phyloP scores from a whole-genome alignment of 2,797 vertebrate genomes.

The Cheirogaleus major region DNA sequence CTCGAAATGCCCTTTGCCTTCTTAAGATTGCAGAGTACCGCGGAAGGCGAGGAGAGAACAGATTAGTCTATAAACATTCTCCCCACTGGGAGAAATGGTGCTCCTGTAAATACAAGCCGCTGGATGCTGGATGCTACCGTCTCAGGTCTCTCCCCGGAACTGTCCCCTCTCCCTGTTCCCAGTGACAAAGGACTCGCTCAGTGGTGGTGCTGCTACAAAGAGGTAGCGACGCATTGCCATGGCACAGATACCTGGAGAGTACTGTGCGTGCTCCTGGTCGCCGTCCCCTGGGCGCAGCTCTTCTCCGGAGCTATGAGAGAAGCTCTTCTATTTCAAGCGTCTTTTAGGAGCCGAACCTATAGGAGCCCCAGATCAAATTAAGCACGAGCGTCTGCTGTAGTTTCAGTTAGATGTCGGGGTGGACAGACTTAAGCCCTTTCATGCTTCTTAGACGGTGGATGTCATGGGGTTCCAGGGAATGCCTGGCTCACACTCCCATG shows the following conservation, averaged over 20 bases:
- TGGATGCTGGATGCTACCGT: background rate
- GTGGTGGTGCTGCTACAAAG: background rate
- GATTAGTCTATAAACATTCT: background rate
- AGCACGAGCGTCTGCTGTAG: background rate
- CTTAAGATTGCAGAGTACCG: background rate
- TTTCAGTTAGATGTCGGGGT: background rate
- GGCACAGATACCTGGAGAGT: fast-evolving
- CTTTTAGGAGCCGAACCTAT: conserved; percentile 19
- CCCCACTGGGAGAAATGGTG: background rate
- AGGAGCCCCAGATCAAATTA: background rate
- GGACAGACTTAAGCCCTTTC: background rate
- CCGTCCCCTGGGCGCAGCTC: background rate
- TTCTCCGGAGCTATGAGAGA: background rate
- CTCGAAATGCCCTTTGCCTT: background rate
- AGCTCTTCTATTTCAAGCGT: background rate
- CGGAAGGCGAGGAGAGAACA: background rate
- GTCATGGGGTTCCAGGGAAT: background rate
- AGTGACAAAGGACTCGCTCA: background rate
- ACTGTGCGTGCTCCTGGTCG: background rate
- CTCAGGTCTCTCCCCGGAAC: background rate
- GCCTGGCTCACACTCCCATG: background rate
- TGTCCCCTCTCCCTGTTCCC: background rate
- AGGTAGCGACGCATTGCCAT: fast-evolving
- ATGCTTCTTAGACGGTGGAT: background rate
- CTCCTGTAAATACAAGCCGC: background rate